Conservation (phyloP, 2,888 invertebrate species). For the Adineta ricciae region DNA sequence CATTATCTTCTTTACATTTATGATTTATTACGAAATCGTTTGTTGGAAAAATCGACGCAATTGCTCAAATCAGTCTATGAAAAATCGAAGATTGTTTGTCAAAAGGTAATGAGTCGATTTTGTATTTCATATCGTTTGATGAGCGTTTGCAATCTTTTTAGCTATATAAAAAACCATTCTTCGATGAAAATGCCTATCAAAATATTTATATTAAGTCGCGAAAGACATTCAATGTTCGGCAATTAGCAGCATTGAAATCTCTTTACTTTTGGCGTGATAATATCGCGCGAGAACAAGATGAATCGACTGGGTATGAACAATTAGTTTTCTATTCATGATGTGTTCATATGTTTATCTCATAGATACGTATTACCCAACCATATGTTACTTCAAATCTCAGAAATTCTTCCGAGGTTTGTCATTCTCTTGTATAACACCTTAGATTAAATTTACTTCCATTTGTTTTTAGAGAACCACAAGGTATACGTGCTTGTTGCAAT, state of each 20-base stretch:
- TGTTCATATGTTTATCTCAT: not conserved
- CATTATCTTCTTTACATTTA: conserved; percentile 77
- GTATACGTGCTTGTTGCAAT: conserved; percentile 80
- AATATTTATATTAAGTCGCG: conserved; percentile 68
- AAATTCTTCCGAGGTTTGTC: conserved; percentile 60
- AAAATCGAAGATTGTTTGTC: conserved; percentile 24
- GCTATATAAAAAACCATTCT: conserved; percentile 68
- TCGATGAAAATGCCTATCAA: conserved; percentile 63
- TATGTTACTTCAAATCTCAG: conserved; percentile 56
- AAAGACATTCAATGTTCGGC: conserved; percentile 57
- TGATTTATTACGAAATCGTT: conserved; percentile 23
- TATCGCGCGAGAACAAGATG: conserved; percentile 74
- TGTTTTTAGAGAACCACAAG: conserved; percentile 70
- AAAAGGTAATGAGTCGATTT: not conserved
- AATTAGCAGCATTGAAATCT: conserved; percentile 60
- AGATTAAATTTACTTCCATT: not conserved
- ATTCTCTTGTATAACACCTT: not conserved
- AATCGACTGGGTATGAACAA: conserved; percentile 47
- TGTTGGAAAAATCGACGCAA: not conserved
- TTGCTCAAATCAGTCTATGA: conserved; percentile 23
- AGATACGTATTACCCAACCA: conserved; percentile 46
- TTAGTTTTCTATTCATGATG: not conserved
- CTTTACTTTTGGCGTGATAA: conserved; percentile 78
- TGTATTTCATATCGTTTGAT: no score
- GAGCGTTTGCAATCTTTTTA: no score